Base-by-base conservation (phyloP, 2,888 invertebrate genomes). In the Scelioninae gen. 2 region DNA sequence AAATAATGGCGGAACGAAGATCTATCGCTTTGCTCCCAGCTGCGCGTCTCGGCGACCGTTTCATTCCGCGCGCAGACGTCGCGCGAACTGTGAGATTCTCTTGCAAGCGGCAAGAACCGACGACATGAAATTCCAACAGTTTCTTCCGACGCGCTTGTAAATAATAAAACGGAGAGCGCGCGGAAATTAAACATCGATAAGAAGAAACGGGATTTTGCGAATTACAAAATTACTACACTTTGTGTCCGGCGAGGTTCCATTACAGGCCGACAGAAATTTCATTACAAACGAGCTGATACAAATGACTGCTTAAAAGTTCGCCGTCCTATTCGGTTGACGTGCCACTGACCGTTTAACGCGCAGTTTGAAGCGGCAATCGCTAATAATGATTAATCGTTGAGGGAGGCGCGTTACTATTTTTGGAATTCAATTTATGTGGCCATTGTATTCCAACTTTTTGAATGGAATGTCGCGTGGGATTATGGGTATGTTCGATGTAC, bases 1-100 rank as follows among this genome's bases (percentile, higher is more conserved):
- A 72, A 72, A 72, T 72, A 67, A 72, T 60, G 48, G 65, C 46
- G 39, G 41, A 65, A 72, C 53, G 41, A 61, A 67, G 72, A 72
- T 65, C 55, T 72, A 72, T 72, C 67, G 65, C 53, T 52, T 39
- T 64, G 58, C 70, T 64, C 45, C 35, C 45, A 46, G 60, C 72
- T 61, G 67, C 60, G 55, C 63, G 43, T 73, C 67, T 53, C 67
- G 35, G 39, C 55, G 19, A 65, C 64, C 50, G 55, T 72, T 72
- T 65, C 65, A 72, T 65, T 69, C 33, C 65, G 52, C 52, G 48
- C 60, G 25, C 33, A 65, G 57, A 65, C 53, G 65, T 65, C 60
- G 63, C 50, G 48, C 13, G 45, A 39, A 48, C 64, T 64, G 45
- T 52, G 60, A 58, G 68, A 53, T 46, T 28, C 45, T 60, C 22